Evolutionary conservation across 2,888 invertebrate species (phyloP).

Genomic region (Coleophora flavipennella): DNA sequence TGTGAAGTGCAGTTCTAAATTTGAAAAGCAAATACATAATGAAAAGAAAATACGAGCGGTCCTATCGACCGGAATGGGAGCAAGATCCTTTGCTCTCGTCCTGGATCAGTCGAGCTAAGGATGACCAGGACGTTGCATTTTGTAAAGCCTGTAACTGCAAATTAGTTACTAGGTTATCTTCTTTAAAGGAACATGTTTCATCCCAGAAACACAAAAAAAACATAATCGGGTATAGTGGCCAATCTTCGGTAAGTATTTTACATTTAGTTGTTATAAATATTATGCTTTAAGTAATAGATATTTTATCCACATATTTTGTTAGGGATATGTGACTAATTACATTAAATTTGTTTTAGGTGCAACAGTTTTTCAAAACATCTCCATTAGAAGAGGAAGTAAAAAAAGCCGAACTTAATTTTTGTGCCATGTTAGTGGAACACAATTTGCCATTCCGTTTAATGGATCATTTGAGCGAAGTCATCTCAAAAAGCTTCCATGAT

Average conservation of each 20-base stretch:
- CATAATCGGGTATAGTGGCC: slow-evolving; percentile 2
- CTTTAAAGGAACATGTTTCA: neutral
- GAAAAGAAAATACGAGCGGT: too few relatives aligned
- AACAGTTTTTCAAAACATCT: slow-evolving; percentile 6
- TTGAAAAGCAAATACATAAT: too few relatives aligned
- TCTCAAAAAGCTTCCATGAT: slow-evolving; percentile 9
- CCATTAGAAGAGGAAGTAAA: too few relatives aligned
- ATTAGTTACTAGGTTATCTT: neutral
- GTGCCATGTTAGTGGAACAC: slow-evolving; percentile 8
- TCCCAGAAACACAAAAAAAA: neutral
- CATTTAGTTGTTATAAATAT: too few relatives aligned
- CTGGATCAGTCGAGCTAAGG: too few relatives aligned
- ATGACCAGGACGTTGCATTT: too few relatives aligned
- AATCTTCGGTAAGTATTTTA: slow-evolving; percentile 1
- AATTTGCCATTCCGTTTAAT: slow-evolving; percentile 8
- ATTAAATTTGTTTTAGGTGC: slow-evolving; percentile 3
- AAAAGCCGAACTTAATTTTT: slow-evolving; percentile 7
- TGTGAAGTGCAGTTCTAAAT: too few relatives aligned
- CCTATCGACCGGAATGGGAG: too few relatives aligned
- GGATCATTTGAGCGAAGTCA: too few relatives aligned
- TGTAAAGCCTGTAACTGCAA: too few relatives aligned
- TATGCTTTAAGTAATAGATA: neutral
- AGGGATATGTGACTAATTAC: neutral
- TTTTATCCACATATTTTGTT: neutral
- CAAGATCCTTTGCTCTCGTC: too few relatives aligned